A percentile compares a stretch with the other conserved stretches of the same genome.
Conservation (phyloP, 2,113 vertebrate species). For the Rostratula benghalensis region DNA sequence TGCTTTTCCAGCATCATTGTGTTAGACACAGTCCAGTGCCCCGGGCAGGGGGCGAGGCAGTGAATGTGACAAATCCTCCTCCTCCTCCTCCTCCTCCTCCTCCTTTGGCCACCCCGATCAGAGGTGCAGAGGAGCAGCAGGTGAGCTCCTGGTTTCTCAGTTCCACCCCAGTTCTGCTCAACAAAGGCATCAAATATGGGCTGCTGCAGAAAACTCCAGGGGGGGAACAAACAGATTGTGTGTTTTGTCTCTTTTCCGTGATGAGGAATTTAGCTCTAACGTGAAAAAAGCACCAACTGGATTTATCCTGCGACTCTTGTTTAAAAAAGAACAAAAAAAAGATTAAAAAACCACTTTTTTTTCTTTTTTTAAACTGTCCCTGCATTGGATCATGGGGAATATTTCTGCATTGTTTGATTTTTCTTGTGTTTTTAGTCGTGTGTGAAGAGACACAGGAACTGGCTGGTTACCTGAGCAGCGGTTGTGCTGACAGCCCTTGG, state of each 20-base stretch:
- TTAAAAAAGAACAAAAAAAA: not conserved
- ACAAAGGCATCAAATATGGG: not conserved
- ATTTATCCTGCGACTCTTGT: not conserved
- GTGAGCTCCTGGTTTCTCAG: not conserved
- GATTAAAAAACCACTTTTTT: too few species aligned
- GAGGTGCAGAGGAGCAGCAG: not conserved
- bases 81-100: too few species aligned
- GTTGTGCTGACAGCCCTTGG: not conserved
- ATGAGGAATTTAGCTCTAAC: not conserved
- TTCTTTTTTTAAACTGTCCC: not conserved
- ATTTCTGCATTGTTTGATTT: not conserved
- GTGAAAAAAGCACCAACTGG: not conserved
- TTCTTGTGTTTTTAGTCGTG: not conserved
- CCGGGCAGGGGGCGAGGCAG: slow-evolving; percentile 16
- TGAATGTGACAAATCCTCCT: slow-evolving; percentile 4
- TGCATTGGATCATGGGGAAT: not conserved
- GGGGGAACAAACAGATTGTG: not conserved
- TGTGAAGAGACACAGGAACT: not conserved
- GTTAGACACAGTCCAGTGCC: slow-evolving; percentile 18
- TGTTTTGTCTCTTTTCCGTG: not conserved
- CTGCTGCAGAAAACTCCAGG: not conserved
- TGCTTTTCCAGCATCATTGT: slow-evolving; percentile 6
- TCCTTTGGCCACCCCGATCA: not conserved
- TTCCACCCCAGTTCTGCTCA: not conserved
- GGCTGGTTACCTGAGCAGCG: not conserved